Evolutionary conservation across 2,888 invertebrate genomes (phyloP).

Genomic region (Plagodis pulveraria): DNA sequence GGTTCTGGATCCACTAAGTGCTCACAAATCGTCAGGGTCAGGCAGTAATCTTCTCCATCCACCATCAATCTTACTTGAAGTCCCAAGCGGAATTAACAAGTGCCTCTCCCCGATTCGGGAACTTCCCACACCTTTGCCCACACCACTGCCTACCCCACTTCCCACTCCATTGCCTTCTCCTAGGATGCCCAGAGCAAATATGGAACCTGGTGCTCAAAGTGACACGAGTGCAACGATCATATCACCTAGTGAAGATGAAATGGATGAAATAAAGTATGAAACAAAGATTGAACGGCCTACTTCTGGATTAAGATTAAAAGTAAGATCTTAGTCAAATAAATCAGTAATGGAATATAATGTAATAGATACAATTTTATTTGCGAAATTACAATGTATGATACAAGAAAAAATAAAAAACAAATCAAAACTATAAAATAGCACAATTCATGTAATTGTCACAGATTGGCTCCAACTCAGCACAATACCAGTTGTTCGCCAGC

Average conservation of each 20-base stretch:
- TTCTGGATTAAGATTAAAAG: slow-evolving; percentile 69
- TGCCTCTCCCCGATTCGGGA: slow-evolving; percentile 92
- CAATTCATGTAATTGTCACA: no score
- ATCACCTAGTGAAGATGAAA: slow-evolving; percentile 76
- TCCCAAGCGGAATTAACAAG: slow-evolving; percentile 89
- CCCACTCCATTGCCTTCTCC: slow-evolving; percentile 87
- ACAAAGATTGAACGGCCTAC: slow-evolving; percentile 61
- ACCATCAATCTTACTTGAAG: slow-evolving; percentile 91
- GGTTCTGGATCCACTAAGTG: slow-evolving; percentile 89
- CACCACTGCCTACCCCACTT: slow-evolving; percentile 86
- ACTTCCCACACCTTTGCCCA: slow-evolving; percentile 90
- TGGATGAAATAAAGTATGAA: slow-evolving; percentile 71
- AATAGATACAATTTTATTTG: no score
- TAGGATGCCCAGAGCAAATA: slow-evolving; percentile 71
- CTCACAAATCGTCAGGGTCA: slow-evolving; percentile 84
- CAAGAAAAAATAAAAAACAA: no score
- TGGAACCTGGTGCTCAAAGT: slow-evolving; percentile 61
- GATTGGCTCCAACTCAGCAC: no score
- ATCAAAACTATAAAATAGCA: no score
- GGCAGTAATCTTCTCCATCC: slow-evolving; percentile 88
- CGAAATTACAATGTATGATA: no score
- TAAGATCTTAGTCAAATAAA: slow-evolving; percentile 34
- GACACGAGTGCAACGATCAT: slow-evolving; percentile 59
- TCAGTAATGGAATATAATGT: background rate
- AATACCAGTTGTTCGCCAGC: no score